A percentile compares a stretch with the other conserved stretches of the same genome.
phyloP scores from a whole-genome alignment of 2,113 vertebrate species.

The Climacteris rufus region DNA sequence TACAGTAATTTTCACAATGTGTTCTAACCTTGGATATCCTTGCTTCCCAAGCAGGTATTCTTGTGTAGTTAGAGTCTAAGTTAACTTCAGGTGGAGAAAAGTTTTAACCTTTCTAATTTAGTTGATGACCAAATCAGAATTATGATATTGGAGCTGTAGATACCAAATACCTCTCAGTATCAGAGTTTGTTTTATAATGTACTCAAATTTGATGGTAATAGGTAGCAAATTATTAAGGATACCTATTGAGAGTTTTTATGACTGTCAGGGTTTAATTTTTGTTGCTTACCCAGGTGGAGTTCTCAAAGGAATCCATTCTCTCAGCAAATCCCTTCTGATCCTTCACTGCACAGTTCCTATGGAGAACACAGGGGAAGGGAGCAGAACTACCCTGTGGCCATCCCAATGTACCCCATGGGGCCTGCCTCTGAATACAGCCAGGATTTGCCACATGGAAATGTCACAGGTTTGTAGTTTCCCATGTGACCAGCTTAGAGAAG shows the following conservation, averaged over 20 bases:
- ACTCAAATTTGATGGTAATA: not conserved
- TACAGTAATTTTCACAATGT: not conserved
- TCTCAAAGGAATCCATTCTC: not conserved
- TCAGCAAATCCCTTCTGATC: not conserved
- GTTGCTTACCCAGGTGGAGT: not conserved
- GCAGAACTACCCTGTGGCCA: not conserved
- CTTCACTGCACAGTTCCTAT: not conserved
- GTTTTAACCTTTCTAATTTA: not conserved
- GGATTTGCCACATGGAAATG: not conserved
- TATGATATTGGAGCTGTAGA: not conserved
- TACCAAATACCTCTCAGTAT: not conserved
- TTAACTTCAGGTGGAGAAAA: not conserved
- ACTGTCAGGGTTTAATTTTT: not conserved
- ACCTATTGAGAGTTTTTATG: not conserved
- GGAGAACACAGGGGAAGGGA: not conserved
- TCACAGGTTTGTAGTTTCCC: slow-evolving; percentile 47
- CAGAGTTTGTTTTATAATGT: not conserved
- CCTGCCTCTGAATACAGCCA: not conserved
- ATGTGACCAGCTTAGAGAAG: not conserved
- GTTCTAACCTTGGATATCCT: not conserved
- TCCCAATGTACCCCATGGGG: slow-evolving; percentile 45
- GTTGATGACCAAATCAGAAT: not conserved
- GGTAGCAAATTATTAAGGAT: not conserved
- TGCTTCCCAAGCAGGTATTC: not conserved
- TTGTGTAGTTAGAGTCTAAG: not conserved